Base-by-base conservation (phyloP, 2,888 invertebrate genomes). In the Erannis defoliaria region DNA sequence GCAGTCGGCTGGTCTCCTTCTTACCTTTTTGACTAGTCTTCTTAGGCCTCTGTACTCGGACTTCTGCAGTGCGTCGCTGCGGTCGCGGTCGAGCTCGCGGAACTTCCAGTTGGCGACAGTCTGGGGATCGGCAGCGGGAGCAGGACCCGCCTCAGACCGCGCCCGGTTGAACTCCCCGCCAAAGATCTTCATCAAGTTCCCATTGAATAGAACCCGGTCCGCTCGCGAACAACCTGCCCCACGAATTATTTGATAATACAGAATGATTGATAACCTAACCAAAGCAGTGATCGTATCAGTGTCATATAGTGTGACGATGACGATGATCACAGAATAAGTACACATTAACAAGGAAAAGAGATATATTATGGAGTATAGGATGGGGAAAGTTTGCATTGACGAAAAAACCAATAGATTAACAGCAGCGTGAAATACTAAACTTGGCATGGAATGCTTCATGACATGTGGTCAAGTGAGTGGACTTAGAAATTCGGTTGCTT, bases 51-150 rank as follows among this genome's bases (percentile, higher is more conserved):
- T 94, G 81, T 97, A 97, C 85, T 99, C 99, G 43, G 95, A 94
- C 76, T 96, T 96, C 82, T 97, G 96, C 74, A 99, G 90, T 57
- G 94, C 92, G 50, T 95, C 95, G 87, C 98, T 97, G 48, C 94
- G 93, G 86, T 99, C 96, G 65, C 93, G 91, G 87, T 99, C 99
- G 75, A 99, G 93, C 66, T 95, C 95, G 21, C 94, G 90, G 85
- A 99, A 99, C 88, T 99, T 98, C 99, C 99, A 99, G 68, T 96
- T 96, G 12, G 98, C 93, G 0, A 98, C 96, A 12, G 85, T 78
- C 16, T 89, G 85, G 23, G 95, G 94, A 48, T 90, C 86, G 43
- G 79, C 72, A 2, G 84, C 71, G 5, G 80, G 72, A 2, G 84
- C 72, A 5, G 78, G 74, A 0, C 76, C 71, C 1, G 69, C 48